A percentile compares a stretch with the other conserved stretches of the same genome.
These are phyloP conservation scores for Corydoras maculifer DNA, from an alignment of 2,113 vertebrate genomes.

Conservation along the genomic window DNA sequence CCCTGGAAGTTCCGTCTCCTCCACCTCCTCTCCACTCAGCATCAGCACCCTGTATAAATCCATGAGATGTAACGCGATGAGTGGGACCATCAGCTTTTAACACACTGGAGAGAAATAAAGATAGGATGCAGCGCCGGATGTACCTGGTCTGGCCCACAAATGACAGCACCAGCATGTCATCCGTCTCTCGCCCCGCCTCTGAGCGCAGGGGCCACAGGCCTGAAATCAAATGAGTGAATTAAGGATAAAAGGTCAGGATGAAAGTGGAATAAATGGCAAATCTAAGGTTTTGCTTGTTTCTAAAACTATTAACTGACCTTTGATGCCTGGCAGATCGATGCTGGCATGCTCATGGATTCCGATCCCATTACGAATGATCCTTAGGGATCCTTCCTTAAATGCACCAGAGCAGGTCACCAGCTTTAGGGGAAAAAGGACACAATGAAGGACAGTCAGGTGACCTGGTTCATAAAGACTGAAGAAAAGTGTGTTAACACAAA, in stretches of 20 bases:
- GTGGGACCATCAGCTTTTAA: neutral
- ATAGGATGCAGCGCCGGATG: slow-evolving; percentile 16
- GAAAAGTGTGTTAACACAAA: too few species aligned
- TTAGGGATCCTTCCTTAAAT: slow-evolving; percentile 92
- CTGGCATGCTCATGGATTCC: slow-evolving; percentile 98
- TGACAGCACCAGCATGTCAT: slow-evolving; percentile 92
- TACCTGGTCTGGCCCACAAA: slow-evolving; percentile 97
- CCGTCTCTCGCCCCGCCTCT: slow-evolving; percentile 80
- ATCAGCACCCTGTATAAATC: slow-evolving; percentile 80
- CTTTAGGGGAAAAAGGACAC: slow-evolving; percentile 54
- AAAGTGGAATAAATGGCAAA: neutral
- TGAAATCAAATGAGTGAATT: slow-evolving; percentile 44
- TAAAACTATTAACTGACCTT: slow-evolving; percentile 68
- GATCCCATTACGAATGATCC: slow-evolving; percentile 96
- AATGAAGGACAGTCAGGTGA: neutral
- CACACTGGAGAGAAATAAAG: neutral
- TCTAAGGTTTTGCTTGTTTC: neutral
- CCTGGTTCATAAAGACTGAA: too few species aligned
- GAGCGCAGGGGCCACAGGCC: slow-evolving; percentile 94
- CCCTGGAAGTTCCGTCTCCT: slow-evolving; percentile 90
- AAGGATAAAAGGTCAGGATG: neutral
- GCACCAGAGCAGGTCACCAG: slow-evolving; percentile 96
- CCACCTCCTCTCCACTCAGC: slow-evolving; percentile 93
- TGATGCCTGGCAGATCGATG: slow-evolving; percentile 94
- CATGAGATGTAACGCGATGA: neutral